phyloP scores from a whole-genome alignment of 2,888 invertebrate species.

The Eristalis arbustorum region DNA sequence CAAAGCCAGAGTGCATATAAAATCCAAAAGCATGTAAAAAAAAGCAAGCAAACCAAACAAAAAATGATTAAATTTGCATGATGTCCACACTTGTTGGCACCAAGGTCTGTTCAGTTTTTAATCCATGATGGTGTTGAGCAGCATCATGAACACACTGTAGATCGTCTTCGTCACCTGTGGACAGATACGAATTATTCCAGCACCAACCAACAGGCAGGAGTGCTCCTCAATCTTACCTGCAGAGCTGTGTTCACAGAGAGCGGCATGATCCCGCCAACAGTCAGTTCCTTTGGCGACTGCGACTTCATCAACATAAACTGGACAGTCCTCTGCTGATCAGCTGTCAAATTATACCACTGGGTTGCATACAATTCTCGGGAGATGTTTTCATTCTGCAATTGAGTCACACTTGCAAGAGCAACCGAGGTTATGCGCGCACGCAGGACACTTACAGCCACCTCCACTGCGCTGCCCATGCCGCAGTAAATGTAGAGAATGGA shows the following conservation, averaged over 20 bases:
- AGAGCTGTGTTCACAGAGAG: constrained; percentile 70
- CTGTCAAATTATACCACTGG: constrained; percentile 63
- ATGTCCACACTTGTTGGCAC: no score
- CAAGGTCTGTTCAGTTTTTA: background rate
- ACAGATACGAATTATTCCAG: background rate
- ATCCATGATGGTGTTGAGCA: constrained; percentile 1
- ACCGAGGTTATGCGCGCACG: background rate
- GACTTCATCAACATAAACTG: constrained; percentile 68
- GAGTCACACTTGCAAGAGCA: background rate
- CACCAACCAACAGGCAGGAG: background rate
- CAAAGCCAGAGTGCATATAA: background rate
- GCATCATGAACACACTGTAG: constrained; percentile 30
- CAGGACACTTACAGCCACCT: constrained; percentile 69
- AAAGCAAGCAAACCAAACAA: no score
- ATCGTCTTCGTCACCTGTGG: constrained; percentile 15
- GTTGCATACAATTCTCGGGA: constrained; percentile 67
- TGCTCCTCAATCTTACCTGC: constrained; percentile 28
- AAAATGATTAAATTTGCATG: no score
- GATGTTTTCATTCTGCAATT: constrained; percentile 5
- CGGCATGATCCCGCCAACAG: constrained; percentile 62
- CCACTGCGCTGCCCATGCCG: constrained; percentile 72
- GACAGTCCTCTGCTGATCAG: constrained; percentile 55
- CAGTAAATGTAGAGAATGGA: constrained; percentile 73
- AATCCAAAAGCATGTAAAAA: background rate
- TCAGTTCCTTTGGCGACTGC: constrained; percentile 39